These are phyloP conservation scores for Cotesia vestalis DNA, from an alignment of 1,140 invertebrate genomes.

Conservation along the genomic window DNA sequence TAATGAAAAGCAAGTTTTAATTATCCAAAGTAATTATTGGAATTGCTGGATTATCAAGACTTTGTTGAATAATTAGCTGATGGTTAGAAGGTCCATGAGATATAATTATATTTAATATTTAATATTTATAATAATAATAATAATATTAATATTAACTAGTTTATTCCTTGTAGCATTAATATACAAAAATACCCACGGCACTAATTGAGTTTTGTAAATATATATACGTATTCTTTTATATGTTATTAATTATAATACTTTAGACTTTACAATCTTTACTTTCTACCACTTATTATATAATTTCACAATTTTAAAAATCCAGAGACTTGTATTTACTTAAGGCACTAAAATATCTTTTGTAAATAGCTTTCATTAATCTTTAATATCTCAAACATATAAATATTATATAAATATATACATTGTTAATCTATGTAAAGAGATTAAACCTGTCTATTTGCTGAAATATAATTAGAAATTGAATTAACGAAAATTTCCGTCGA, in stretches of 20 bases:
- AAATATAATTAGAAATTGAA: constrained; percentile 19
- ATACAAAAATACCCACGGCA: constrained; percentile 47
- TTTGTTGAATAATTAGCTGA: constrained; percentile 25
- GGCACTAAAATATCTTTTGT: constrained; percentile 33
- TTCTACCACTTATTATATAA: not conserved
- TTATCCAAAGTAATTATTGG: constrained; percentile 1
- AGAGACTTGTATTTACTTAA: not conserved
- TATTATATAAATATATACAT: constrained; percentile 9
- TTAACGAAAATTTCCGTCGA: constrained; percentile 31
- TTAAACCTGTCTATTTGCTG: constrained; percentile 29
- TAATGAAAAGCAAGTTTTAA: not conserved
- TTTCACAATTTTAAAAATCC: not conserved
- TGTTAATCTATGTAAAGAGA: constrained; percentile 25
- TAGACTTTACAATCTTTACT: too few species aligned
- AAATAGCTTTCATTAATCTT: constrained; percentile 22
- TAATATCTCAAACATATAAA: not conserved
- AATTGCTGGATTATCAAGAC: constrained; percentile 19
- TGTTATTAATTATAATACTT: constrained; percentile 12
- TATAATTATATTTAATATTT: constrained; percentile 12
- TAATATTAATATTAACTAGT: constrained; percentile 7
- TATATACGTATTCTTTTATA: constrained; percentile 47
- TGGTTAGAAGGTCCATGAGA: constrained; percentile 31
- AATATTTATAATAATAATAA: too few species aligned
- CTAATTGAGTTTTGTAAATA: constrained; percentile 55
- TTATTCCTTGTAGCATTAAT: constrained; percentile 6